Evolutionary conservation across 2,888 invertebrate species (phyloP).

Genomic region (Dryococelus australis): DNA sequence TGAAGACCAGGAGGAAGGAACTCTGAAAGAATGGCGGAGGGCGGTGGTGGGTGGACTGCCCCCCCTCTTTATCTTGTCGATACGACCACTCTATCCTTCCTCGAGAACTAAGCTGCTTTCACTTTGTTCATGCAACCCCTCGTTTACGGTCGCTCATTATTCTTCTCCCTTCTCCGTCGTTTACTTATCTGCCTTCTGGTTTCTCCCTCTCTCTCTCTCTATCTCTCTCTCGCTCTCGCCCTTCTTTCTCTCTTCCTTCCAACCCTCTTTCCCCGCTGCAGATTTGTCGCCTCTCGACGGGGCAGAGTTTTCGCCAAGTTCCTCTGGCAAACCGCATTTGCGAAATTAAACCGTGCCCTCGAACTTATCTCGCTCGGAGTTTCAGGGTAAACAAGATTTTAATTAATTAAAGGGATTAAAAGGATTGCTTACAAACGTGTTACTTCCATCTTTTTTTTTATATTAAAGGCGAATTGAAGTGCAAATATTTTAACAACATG

Average conservation of each 20-base stretch:
- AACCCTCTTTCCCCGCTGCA: neutral
- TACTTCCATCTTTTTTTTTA: neutral
- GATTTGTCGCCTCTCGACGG: neutral
- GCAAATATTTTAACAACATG: too few relatives aligned
- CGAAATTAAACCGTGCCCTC: neutral
- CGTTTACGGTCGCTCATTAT: conserved; percentile 16
- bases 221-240: neutral
- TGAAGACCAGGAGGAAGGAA: too few relatives aligned
- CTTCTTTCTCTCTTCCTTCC: too few relatives aligned
- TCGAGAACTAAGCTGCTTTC: neutral
- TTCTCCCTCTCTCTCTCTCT: too few relatives aligned
- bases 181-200: neutral
- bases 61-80: neutral
- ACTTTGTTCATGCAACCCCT: neutral
- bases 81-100: conserved; percentile 3
- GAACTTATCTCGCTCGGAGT: neutral
- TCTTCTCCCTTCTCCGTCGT: neutral
- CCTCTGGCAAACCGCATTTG: neutral
- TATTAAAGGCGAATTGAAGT: neutral
- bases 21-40: too few relatives aligned
- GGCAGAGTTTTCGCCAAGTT: neutral
- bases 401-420: neutral
- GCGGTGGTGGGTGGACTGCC: neutral
- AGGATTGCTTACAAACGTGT: neutral
- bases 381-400: neutral